A percentile compares a stretch with the other conserved stretches of the same genome.
Conservation (phyloP, 2,797 vertebrate species). For the Clarias platycephalus region DNA sequence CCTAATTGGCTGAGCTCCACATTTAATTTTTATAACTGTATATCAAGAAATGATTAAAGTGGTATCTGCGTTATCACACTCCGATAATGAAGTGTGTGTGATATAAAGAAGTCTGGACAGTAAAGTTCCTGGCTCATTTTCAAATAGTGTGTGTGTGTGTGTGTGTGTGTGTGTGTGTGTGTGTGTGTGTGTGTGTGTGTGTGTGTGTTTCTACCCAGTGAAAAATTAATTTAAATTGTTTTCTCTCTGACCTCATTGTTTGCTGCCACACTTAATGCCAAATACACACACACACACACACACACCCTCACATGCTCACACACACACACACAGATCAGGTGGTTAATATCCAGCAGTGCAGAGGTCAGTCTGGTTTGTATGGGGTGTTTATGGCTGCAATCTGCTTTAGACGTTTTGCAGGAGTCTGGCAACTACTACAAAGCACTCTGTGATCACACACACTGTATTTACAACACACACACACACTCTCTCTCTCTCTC, state of each 20-base stretch:
- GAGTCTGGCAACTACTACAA: slow-evolving; percentile 27
- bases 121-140: background rate
- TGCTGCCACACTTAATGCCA: background rate
- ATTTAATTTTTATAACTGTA: background rate
- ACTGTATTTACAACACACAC: slow-evolving; percentile 14
- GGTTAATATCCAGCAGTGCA: slow-evolving; percentile 20
- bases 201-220: slow-evolving; percentile 9
- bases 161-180: slow-evolving; percentile 32
- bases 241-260: background rate
- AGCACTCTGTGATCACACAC: slow-evolving; percentile 10
- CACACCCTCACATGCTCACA: background rate
- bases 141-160: slow-evolving; percentile 11
- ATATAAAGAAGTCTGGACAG: slow-evolving; percentile 2
- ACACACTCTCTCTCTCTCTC: slow-evolving; percentile 16
- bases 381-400: slow-evolving; percentile 46
- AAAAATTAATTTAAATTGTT: slow-evolving; percentile 19
- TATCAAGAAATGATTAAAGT: background rate
- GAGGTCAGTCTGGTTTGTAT: slow-evolving; percentile 27
- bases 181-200: slow-evolving; percentile 30
- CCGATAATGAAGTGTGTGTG: slow-evolving; percentile 10
- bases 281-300: background rate
- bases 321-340: slow-evolving; percentile 16
- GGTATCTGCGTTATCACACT: background rate
- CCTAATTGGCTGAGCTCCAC: background rate
- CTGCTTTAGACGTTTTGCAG: slow-evolving; percentile 44